phyloP scores from a whole-genome alignment of 1,140 invertebrate species.

The Drosophila tsacasi region DNA sequence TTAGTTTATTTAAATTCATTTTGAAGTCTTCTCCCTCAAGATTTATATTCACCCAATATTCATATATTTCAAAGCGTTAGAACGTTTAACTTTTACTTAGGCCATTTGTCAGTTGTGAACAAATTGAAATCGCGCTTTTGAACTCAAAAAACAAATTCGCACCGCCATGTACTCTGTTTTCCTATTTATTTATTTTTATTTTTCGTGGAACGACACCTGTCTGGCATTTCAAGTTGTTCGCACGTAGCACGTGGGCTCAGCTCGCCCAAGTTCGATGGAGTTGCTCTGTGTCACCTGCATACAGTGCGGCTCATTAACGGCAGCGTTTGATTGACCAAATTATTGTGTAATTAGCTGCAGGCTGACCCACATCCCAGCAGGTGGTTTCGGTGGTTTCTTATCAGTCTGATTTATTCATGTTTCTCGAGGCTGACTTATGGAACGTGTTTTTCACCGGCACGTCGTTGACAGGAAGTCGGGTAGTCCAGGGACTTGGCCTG shows the following conservation, averaged over 20 bases:
- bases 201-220: constrained; percentile 63
- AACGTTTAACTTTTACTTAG: constrained; percentile 17
- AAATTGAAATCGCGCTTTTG: constrained; percentile 48
- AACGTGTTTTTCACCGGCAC: constrained; percentile 53
- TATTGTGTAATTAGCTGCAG: constrained; percentile 81
- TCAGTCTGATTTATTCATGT: constrained; percentile 41
- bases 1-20: background rate
- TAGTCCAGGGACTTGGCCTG: constrained; percentile 36
- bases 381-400: constrained; percentile 48
- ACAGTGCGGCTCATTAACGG: constrained; percentile 72
- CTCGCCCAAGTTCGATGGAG: constrained; percentile 33
- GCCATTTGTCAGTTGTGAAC: constrained; percentile 42
- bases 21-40: background rate
- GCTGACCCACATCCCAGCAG: constrained; percentile 68
- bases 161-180: constrained; percentile 11
- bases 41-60: background rate
- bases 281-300: constrained; percentile 56
- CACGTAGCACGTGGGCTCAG: constrained; percentile 44
- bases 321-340: constrained; percentile 80
- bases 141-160: constrained; percentile 30
- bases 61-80: constrained; percentile 1
- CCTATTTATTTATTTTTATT: constrained; percentile 6
- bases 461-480: constrained; percentile 48
- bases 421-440: constrained; percentile 42
- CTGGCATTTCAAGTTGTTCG: constrained; percentile 66